Conservation (phyloP, 2,113 vertebrate genomes). For the Nipponia nippon region DNA sequence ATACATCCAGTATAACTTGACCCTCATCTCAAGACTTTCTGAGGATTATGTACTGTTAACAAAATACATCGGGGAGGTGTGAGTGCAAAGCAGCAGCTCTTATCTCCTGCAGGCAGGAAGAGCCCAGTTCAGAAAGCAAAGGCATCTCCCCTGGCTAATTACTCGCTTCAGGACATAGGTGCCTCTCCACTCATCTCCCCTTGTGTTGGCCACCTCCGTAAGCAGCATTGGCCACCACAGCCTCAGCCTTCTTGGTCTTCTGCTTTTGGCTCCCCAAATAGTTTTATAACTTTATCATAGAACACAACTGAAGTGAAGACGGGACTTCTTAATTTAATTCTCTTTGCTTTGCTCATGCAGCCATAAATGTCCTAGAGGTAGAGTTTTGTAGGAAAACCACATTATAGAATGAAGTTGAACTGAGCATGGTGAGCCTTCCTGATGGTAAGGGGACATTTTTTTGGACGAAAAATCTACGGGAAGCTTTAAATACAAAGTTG, state of each 20-base stretch:
- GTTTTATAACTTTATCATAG: neutral
- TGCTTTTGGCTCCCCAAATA: neutral
- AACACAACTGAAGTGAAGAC: neutral
- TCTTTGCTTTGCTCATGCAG: neutral
- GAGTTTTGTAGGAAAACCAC: neutral
- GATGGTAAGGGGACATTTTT: neutral
- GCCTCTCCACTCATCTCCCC: neutral
- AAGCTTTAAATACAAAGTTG: neutral
- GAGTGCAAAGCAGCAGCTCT: neutral
- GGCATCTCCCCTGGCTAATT: neutral
- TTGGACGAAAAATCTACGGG: neutral
- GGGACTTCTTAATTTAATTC: neutral
- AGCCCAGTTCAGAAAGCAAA: neutral
- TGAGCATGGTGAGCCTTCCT: neutral
- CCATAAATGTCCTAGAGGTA: neutral
- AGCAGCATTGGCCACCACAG: neutral
- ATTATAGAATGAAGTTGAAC: neutral
- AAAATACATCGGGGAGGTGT: neutral
- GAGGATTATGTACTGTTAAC: neutral
- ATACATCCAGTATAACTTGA: neutral
- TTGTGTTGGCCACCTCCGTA: rapidly evolving
- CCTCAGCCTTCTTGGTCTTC: neutral
- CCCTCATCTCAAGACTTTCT: neutral
- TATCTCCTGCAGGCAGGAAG: neutral
- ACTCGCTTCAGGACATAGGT: neutral